Base-by-base conservation (phyloP, 2,888 invertebrate genomes). In the Drosophila paranaensis region DNA sequence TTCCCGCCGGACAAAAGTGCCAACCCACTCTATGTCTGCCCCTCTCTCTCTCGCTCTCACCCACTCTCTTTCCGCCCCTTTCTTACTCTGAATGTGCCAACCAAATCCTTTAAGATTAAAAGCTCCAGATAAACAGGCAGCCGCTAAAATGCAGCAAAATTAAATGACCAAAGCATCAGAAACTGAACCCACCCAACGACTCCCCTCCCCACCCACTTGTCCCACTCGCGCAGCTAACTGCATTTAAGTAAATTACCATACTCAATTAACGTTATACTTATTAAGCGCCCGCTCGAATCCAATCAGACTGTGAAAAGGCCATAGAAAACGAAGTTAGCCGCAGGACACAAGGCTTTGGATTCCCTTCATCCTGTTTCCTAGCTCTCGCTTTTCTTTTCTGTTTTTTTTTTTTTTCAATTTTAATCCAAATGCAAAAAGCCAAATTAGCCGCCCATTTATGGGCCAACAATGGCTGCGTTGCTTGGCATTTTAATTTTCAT, bases 81-180 rank as follows among this genome's bases (percentile, higher is more conserved):
- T 39, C 16, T 13, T 48, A 11, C 4, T 30, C 46, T 27, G 57
- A 53, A 39, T 63, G 67, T 57, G 55, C 58, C 60, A 79, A 67
- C 82, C 75, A 82, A 84, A 89, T 89, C 89, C 73, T 84, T 86
- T 88, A 86, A 89, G 85, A 89, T 86, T 78, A 89, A 86, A 89
- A 82, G 74, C 85, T 67, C 65, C 68, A 72, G 85, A 84, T 86
- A 89, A 85, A 75, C 81, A 81, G 74, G 58, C 75, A 42, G 67
- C 65, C 51, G 57, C 71, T 73, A 60, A 75, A 85, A 74, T 79
- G 71, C 86, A 78, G 74, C 71, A 74, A 78, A 81, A 81, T 70
- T 74, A 68, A 82, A 82, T 71, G 67, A 58, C 71, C 63, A 64
- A 58, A 55, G 16, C 25, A 37, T 25, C 48, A 37, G 27, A 37